Evolutionary conservation across 2,113 vertebrate genomes (phyloP).

Genomic region (Lamprologus speciosus): DNA sequence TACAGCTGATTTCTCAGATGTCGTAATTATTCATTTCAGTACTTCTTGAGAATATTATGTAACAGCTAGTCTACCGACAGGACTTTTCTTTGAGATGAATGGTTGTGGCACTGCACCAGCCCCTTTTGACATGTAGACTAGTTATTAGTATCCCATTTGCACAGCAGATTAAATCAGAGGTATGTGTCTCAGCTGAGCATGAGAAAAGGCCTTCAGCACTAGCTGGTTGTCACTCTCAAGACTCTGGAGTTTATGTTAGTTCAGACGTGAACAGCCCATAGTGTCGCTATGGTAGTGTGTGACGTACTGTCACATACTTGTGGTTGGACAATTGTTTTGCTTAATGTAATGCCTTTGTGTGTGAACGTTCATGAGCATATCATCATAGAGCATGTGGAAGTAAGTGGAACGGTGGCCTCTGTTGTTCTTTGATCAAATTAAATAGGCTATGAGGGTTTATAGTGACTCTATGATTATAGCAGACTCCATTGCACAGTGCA

Average conservation of each 20-base stretch:
- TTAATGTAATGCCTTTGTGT: neutral
- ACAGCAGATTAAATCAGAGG: constrained; percentile 50
- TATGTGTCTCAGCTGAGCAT: constrained; percentile 32
- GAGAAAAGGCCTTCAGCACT: constrained; percentile 6
- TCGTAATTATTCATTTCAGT: neutral
- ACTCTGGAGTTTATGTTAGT: neutral
- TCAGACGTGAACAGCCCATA: neutral
- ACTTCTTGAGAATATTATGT: neutral
- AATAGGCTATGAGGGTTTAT: neutral
- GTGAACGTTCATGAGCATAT: neutral
- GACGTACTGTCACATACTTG: neutral
- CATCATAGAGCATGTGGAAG: neutral
- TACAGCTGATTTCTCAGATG: neutral
- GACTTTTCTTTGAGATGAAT: neutral
- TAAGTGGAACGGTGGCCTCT: neutral
- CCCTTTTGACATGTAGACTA: neutral
- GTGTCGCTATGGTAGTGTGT: neutral
- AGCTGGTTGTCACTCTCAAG: neutral
- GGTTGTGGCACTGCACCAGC: neutral
- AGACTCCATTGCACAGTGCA: neutral
- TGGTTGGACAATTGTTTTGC: neutral
- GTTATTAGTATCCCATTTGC: constrained; percentile 37
- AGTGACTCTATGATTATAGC: neutral
- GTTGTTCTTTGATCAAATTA: neutral
- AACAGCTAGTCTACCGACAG: neutral